Conservation (phyloP, 2,888 invertebrate species). For the Nomada fabriciana region DNA sequence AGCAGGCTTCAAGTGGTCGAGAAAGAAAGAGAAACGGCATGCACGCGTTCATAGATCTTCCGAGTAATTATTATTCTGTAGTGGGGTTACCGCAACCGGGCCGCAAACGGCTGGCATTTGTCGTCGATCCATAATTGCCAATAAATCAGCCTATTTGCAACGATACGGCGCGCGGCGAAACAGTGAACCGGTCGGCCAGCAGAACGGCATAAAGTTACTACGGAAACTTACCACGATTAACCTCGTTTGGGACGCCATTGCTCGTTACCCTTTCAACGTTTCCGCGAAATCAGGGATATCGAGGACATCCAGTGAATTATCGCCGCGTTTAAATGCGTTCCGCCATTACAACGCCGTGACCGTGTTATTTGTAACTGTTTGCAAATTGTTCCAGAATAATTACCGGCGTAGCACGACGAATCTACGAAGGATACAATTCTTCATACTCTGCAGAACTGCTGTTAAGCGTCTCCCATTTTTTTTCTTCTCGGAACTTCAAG, state of each 20-base stretch:
- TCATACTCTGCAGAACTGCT: neutral
- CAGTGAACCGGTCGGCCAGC: slow-evolving; percentile 47
- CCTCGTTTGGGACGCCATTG: slow-evolving; percentile 51
- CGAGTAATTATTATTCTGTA: slow-evolving; percentile 52
- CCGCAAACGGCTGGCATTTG: slow-evolving; percentile 60
- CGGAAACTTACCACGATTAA: slow-evolving; percentile 59
- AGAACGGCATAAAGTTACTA: slow-evolving; percentile 55
- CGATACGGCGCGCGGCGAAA: slow-evolving; percentile 52
- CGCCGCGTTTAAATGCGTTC: slow-evolving; percentile 51
- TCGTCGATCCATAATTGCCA: slow-evolving; percentile 62
- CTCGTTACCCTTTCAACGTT: slow-evolving; percentile 57
- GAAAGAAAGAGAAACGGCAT: slow-evolving; percentile 19
- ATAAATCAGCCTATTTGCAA: slow-evolving; percentile 61
- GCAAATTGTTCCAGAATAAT: slow-evolving; percentile 30
- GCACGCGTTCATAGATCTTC: slow-evolving; percentile 45
- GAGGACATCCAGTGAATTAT: slow-evolving; percentile 55
- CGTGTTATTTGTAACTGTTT: slow-evolving; percentile 34
- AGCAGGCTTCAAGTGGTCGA: neutral
- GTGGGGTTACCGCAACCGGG: slow-evolving; percentile 36
- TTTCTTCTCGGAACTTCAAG: neutral
- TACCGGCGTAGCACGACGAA: neutral
- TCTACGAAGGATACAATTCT: neutral
- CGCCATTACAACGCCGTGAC: slow-evolving; percentile 13
- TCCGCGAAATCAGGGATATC: slow-evolving; percentile 58
- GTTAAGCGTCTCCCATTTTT: neutral